These are phyloP conservation scores for Nyctibius bracteatus DNA, from an alignment of 2,113 vertebrate species.

Conservation along the genomic window DNA sequence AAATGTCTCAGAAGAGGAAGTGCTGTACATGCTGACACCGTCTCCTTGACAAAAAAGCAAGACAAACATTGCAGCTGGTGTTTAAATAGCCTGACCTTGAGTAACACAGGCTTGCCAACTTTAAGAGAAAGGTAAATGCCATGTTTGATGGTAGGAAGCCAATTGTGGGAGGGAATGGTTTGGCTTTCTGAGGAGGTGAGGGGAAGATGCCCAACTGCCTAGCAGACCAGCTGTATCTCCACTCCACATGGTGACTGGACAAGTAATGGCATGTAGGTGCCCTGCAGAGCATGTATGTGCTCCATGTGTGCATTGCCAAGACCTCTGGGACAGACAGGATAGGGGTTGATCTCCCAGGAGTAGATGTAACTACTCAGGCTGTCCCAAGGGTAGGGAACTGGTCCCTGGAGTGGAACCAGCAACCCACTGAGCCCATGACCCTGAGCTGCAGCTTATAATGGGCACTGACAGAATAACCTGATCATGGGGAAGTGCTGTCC, in stretches of 20 bases:
- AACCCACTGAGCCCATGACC: neutral
- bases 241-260: neutral
- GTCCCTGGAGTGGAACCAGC: neutral
- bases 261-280: neutral
- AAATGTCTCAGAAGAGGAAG: slow-evolving; percentile 10
- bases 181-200: neutral
- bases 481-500: neutral
- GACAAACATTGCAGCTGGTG: neutral
- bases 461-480: neutral
- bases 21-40: neutral
- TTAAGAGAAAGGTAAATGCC: neutral
- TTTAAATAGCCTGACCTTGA: neutral
- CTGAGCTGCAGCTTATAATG: neutral
- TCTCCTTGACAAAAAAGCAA: neutral
- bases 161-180: accelerated
- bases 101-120: neutral
- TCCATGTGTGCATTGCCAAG: neutral
- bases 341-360: neutral
- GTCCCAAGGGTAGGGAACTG: neutral
- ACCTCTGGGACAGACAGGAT: neutral
- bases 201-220: neutral
- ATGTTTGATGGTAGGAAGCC: neutral
- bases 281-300: neutral
- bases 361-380: neutral
- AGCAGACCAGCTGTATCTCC: neutral